Percentiles rank a stretch among this genome's conserved stretches.
phyloP scores from a whole-genome alignment of 2,113 vertebrate species.

The Laticauda laticaudata region DNA sequence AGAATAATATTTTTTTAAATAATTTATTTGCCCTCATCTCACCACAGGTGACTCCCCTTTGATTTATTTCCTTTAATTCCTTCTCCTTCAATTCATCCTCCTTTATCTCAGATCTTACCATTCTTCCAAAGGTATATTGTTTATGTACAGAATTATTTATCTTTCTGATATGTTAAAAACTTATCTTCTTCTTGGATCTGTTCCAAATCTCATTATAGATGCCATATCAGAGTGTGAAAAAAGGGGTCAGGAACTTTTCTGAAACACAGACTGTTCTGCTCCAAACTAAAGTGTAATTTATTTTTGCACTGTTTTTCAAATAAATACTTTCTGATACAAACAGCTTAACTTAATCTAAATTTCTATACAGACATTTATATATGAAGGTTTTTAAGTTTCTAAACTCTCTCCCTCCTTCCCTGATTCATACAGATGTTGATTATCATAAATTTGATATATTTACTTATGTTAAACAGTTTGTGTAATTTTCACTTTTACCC shows the following conservation, averaged over 20 bases:
- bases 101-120: background rate
- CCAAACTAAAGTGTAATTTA: background rate
- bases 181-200: background rate
- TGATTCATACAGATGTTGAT: background rate
- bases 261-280: background rate
- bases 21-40: background rate
- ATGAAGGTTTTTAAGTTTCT: background rate
- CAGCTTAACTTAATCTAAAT: background rate
- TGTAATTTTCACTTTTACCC: background rate
- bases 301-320: background rate
- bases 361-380: background rate
- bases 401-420: background rate
- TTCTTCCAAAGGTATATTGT: background rate
- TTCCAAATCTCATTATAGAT: background rate
- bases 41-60: background rate
- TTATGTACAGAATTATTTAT: background rate
- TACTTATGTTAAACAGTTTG: background rate
- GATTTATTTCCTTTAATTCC: background rate
- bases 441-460: background rate
- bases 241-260: background rate
- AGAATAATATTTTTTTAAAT: background rate
- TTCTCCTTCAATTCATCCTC: background rate
- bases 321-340: background rate
- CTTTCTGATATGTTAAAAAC: background rate
- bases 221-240: background rate